Conservation (phyloP, 1,140 invertebrate species). For the Ceratoteleas bidentatus region DNA sequence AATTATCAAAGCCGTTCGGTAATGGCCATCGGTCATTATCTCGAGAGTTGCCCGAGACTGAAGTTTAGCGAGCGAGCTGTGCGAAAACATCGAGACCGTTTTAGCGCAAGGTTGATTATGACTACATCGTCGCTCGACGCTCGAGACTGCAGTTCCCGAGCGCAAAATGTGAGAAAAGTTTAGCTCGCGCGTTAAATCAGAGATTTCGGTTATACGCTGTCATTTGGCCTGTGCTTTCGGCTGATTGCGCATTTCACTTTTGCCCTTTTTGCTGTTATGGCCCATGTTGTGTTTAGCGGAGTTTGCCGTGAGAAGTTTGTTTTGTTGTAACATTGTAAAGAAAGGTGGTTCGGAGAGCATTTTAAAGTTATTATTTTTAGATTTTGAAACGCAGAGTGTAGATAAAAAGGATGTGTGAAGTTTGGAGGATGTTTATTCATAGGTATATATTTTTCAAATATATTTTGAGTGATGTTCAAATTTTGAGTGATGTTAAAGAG, state of each 20-base stretch:
- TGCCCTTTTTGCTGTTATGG: constrained; percentile 7
- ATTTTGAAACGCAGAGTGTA: neutral
- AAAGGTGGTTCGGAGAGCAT: neutral
- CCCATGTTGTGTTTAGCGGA: neutral
- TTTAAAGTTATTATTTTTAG: neutral
- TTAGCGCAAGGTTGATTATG: constrained; percentile 71
- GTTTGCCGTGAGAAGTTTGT: neutral
- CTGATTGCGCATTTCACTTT: constrained; percentile 3
- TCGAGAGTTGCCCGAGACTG: constrained; percentile 39
- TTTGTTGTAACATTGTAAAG: neutral
- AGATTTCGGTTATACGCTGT: constrained; percentile 31
- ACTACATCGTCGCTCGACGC: constrained; percentile 69
- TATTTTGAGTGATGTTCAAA: no score
- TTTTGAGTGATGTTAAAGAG: neutral
- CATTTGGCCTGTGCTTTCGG: constrained; percentile 12
- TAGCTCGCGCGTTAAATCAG: constrained; percentile 30
- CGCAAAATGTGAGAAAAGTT: constrained; percentile 51
- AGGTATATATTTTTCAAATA: neutral
- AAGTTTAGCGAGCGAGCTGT: constrained; percentile 67
- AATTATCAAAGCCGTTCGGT: constrained; percentile 75
- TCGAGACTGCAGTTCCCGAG: constrained; percentile 46
- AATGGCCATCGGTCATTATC: constrained; percentile 72
- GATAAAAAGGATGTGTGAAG: no score
- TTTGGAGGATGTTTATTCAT: neutral
- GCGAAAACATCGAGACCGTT: constrained; percentile 74